phyloP scores from a whole-genome alignment of 2,888 invertebrate genomes.

The Agriopis marginaria region DNA sequence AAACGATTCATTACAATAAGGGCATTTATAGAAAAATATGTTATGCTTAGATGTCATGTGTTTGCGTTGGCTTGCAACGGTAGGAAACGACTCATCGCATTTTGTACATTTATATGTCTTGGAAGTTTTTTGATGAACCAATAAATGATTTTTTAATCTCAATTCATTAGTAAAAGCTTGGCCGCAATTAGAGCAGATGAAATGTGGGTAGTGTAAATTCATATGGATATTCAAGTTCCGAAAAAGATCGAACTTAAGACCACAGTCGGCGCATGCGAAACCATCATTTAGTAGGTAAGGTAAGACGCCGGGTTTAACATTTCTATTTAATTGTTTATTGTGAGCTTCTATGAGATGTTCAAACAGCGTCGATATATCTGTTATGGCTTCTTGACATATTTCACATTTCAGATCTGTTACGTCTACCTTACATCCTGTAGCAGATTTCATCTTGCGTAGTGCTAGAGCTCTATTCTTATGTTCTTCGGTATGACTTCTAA shows the following conservation, averaged over 20 bases:
- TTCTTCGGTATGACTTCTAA: conserved; percentile 6
- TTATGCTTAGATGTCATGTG: background rate
- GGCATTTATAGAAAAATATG: conserved; percentile 1
- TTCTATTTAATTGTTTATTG: conserved; percentile 7
- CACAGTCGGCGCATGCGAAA: conserved; percentile 16
- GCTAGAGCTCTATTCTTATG: conserved; percentile 5
- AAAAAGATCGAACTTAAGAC: conserved; percentile 5
- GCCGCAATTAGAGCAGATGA: conserved; percentile 12
- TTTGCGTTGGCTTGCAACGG: background rate
- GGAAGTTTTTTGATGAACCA: background rate
- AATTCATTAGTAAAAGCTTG: background rate
- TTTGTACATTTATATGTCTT: conserved; percentile 2
- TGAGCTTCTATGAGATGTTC: conserved; percentile 10
- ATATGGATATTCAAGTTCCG: conserved; percentile 55
- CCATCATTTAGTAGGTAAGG: conserved; percentile 4
- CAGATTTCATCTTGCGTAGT: background rate
- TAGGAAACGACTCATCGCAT: conserved; percentile 2
- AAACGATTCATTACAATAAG: conserved; percentile 6
- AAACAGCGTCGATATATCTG: background rate
- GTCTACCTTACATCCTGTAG: conserved; percentile 9
- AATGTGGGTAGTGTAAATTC: conserved; percentile 52
- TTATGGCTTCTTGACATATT: conserved; percentile 3
- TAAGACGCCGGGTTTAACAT: conserved; percentile 3
- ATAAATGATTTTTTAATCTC: conserved; percentile 1
- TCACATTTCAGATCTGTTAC: conserved; percentile 12